Base-by-base conservation (phyloP, 2,113 vertebrate genomes). In the Hystrix cristata region DNA sequence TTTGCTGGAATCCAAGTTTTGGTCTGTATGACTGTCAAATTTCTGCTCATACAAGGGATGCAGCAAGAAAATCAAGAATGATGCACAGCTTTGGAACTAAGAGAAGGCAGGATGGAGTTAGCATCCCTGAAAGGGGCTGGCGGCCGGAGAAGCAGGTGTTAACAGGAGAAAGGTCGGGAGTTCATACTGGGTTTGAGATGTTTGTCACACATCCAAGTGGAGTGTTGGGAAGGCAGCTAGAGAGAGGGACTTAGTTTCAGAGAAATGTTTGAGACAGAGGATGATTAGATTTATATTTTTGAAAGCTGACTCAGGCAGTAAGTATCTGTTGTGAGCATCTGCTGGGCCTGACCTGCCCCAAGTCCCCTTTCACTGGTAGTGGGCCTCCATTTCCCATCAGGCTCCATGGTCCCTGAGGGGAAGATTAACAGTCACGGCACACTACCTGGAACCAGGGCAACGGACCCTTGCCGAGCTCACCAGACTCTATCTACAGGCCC, bases 221-320 rank as follows among this genome's bases (percentile, higher is more conserved):
- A 4, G n/a, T 82, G 16, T 1, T 72, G n/a, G 60, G 4, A 74
- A 95, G 2, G 29, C 21, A 85, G n/a, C 0, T 88, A 8, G 62
- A 85, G n/a, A 92, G 1, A n/a, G 43, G 23, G 67, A 60, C 19
- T 90, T 60, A 86, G 9, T 55, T 86, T 96, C 88, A 92, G 71
- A 72, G 55, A 91, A 65, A 74, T 59, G 14, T 27, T 57, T 11
- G 34, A 65, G 71, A 21, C 19, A 72, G 60, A 57, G 80, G 29
- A 87, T 18, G 0, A 38, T 82, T n/a, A 84, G 23, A 84, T 87
- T 27, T 85, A 19, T 59, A 91, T 72, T 91, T 96, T 78, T 48
- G 79, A 59, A 46, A 65, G n/a, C 48, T 78, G 65, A 64, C 25
- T 43, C 15, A 8, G 46, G 21, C 34, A 83, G 7, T 9, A 31